These are phyloP conservation scores for Pollenia angustigena DNA, from an alignment of 2,888 invertebrate genomes.

Conservation along the genomic window DNA sequence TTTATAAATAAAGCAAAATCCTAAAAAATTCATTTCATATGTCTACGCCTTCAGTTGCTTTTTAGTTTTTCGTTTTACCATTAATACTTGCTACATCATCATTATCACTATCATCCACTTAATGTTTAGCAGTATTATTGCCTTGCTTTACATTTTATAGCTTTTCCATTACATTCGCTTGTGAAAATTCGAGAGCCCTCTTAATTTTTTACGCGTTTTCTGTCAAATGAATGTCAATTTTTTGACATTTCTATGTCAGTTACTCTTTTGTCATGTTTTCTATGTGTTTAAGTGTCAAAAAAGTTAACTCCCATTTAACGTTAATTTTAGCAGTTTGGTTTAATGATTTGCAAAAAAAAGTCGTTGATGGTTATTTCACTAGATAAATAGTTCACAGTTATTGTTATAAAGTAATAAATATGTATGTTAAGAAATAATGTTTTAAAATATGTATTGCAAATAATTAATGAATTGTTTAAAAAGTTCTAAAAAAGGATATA, in stretches of 20 bases:
- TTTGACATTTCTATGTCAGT: conserved; percentile 59
- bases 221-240: conserved; percentile 71
- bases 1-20: not conserved
- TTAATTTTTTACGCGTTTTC: conserved; percentile 61
- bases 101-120: conserved; percentile 23
- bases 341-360: conserved; percentile 58
- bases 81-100: conserved; percentile 31
- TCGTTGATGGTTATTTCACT: too few species aligned
- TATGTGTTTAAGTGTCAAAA: conserved; percentile 23
- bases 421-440: too few species aligned
- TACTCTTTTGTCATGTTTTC: conserved; percentile 32
- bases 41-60: conserved; percentile 17
- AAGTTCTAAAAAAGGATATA: not conserved
- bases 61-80: not conserved
- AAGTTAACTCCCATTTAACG: conserved; percentile 57
- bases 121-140: not conserved
- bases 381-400: too few species aligned
- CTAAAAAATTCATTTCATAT: not conserved
- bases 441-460: too few species aligned
- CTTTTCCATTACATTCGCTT: not conserved
- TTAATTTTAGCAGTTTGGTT: conserved; percentile 55
- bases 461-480: not conserved
- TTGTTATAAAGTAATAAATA: too few species aligned
- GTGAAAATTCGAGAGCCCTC: conserved; percentile 25
- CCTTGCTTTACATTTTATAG: conserved; percentile 33